phyloP scores from a whole-genome alignment of 1,140 invertebrate genomes.

The Sitobion miscanthi region DNA sequence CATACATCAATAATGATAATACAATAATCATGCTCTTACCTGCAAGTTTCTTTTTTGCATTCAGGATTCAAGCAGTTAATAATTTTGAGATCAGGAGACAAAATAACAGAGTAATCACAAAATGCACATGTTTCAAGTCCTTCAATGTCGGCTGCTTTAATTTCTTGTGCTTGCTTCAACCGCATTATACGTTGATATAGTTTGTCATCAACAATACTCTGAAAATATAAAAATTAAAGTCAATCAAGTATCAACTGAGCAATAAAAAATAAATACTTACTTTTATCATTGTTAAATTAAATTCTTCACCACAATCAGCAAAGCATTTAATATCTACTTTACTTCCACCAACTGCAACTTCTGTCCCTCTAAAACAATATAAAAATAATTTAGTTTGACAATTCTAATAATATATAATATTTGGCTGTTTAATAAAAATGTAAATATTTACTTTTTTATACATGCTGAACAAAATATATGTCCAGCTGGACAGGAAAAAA shows the following conservation, averaged over 20 bases:
- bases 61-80: conserved; percentile 72
- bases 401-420: neutral
- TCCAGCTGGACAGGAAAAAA: neutral
- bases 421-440: neutral
- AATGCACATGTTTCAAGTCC: conserved; percentile 72
- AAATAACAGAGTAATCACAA: conserved; percentile 71
- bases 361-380: conserved; percentile 21
- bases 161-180: conserved; percentile 66
- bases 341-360: conserved; percentile 31
- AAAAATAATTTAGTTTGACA: neutral
- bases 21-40: conserved; percentile 60
- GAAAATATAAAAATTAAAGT: neutral
- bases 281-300: conserved; percentile 25
- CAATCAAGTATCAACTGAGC: neutral
- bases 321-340: conserved; percentile 26
- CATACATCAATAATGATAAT: too few species aligned
- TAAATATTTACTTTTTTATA: conserved; percentile 36
- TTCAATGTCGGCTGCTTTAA: conserved; percentile 68
- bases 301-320: conserved; percentile 24
- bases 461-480: conserved; percentile 11
- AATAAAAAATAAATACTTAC: neutral
- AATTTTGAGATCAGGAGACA: conserved; percentile 67
- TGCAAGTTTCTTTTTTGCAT: conserved; percentile 72
- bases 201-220: conserved; percentile 30
- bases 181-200: conserved; percentile 33